Percentiles rank a stretch among this genome's conserved stretches.
phyloP scores from a whole-genome alignment of 37 sponge, comb jelly and placozoan species.

The Theonella swinhoei region DNA sequence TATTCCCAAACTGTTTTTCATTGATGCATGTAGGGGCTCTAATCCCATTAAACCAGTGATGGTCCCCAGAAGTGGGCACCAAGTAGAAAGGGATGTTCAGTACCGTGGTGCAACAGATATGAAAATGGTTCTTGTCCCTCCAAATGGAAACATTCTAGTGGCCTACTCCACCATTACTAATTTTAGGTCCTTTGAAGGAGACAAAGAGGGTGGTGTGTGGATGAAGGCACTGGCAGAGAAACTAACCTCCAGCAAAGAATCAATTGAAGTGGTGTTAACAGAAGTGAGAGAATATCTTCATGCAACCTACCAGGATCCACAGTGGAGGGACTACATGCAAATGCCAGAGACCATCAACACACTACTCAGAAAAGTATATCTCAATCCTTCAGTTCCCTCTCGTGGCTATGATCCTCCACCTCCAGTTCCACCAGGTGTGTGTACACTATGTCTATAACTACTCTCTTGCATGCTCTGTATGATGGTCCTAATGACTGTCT shows the following conservation, averaged over 20 bases:
- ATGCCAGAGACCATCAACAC: constrained; percentile 16
- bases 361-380: constrained; percentile 20
- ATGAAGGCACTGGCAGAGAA: constrained; percentile 20
- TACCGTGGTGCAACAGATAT: background rate
- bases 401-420: background rate
- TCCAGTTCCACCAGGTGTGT: background rate
- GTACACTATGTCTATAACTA: too few relatives aligned
- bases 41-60: background rate
- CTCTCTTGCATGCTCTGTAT: too few relatives aligned
- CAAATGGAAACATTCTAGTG: constrained; percentile 22
- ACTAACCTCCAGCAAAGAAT: background rate
- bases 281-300: constrained; percentile 25
- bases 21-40: constrained; percentile 64
- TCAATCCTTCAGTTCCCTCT: background rate
- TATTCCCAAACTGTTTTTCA: constrained; percentile 51
- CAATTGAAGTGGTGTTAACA: constrained; percentile 28
- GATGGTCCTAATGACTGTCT: too few relatives aligned
- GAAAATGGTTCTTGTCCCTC: background rate
- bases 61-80: background rate
- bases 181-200: constrained; percentile 41
- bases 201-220: constrained; percentile 47
- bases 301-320: background rate
- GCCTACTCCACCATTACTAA: constrained; percentile 51
- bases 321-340: background rate
- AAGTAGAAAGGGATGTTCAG: background rate